Evolutionary conservation across 1,140 invertebrate genomes (phyloP), one percentile per base, ranked within the genome.

Genomic region (Drosophila miranda): DNA sequence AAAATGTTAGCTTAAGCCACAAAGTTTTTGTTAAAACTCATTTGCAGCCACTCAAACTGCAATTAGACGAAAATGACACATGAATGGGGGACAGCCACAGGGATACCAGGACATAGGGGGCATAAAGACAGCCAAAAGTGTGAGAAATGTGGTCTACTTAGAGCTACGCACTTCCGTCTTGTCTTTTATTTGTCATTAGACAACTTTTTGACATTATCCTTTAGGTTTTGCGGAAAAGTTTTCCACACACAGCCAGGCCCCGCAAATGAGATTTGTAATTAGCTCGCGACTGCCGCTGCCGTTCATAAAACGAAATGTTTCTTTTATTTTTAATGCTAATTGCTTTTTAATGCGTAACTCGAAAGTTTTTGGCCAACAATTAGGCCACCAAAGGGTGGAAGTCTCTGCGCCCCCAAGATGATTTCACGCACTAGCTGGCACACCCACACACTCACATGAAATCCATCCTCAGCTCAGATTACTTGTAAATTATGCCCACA

Each of bases 241-340:
- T 52, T 61, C 43, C 28, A 28, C 53, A 56, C 62, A 57, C 50
- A 43, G 38, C 26, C 45, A 43, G 44, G 44, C 50, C 8, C 30
- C 30, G 30, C 30, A 68, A 78, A 79, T 72, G 64, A 44, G 52
- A 66, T 69, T 76, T 74, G 80, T 84, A 84, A 84, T 84, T 84
- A 84, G 81, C 55, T 56, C 34, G 34, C 34, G 3, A 34, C 9
- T 62, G 49, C 59, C 16, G 53, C 43, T 48, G 74, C 56, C 59
- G 69, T 66, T 44, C 60, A 75, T 57, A 48, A 67, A 68, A 68
- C 67, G 44, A 38, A 38, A 38, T 38, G 34, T 38, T 38, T 28
- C 49, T 43, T 43, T 43, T 68, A 56, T 78, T 72, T 81, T 67
- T 84, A 73, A 83, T 83, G 80, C 80, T 83, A 83, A 84, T 86